These are phyloP conservation scores for Zoanthus solanderi DNA, from an alignment of 92 coral and sea anemone species.

Conservation along the genomic window DNA sequence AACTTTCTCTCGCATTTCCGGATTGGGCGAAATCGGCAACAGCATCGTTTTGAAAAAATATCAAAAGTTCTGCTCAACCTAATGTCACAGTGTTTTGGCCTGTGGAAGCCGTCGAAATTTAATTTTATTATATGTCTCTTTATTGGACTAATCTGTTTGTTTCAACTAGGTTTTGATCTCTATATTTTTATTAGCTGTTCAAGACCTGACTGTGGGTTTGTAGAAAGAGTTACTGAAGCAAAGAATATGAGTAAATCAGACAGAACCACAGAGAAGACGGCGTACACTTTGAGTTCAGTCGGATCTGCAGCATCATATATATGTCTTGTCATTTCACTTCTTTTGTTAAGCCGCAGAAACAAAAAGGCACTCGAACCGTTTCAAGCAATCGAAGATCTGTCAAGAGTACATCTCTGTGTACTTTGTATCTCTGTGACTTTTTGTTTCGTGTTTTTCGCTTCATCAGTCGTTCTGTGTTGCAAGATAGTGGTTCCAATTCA, in stretches of 20 bases:
- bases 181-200: slow-evolving; percentile 68
- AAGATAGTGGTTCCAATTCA: background rate
- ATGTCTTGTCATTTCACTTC: slow-evolving; percentile 55
- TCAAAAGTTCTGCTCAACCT: slow-evolving; percentile 43
- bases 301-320: slow-evolving; percentile 71
- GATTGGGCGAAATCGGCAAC: background rate
- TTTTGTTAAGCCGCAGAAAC: slow-evolving; percentile 42
- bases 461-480: slow-evolving; percentile 10
- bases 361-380: slow-evolving; percentile 62
- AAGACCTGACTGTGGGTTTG: slow-evolving; percentile 71
- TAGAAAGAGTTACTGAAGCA: slow-evolving; percentile 57
- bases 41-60: background rate
- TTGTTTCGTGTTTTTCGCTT: background rate
- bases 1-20: slow-evolving; percentile 1
- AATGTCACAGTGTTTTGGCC: slow-evolving; percentile 55
- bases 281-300: slow-evolving; percentile 62
- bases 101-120: slow-evolving; percentile 68
- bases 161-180: slow-evolving; percentile 71
- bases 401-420: background rate
- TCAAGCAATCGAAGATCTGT: slow-evolving; percentile 29
- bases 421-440: background rate
- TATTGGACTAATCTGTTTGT: slow-evolving; percentile 48
- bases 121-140: slow-evolving; percentile 50
- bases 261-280: slow-evolving; percentile 63
- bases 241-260: slow-evolving; percentile 44